Evolutionary conservation across 2,113 vertebrate species (phyloP).

Genomic region (Morphnarchus princeps): DNA sequence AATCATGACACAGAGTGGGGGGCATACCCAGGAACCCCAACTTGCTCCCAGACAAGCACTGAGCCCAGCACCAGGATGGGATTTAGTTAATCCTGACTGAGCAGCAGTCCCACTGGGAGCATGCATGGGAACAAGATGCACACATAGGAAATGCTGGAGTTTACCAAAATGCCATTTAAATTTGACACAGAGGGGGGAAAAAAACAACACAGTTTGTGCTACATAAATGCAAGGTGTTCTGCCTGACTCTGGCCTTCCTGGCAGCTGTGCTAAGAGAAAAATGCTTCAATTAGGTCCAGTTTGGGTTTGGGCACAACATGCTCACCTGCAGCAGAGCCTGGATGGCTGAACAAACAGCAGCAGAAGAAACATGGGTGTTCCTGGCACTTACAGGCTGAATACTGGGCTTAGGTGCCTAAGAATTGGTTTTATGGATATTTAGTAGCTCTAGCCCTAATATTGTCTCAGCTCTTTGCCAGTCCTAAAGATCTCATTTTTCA

Average conservation of each 20-base stretch:
- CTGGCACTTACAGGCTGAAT: neutral
- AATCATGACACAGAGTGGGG: neutral
- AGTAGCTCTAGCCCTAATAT: neutral
- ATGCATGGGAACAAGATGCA: fast-evolving
- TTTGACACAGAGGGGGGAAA: fast-evolving
- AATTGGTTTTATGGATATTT: neutral
- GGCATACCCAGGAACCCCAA: too few species aligned
- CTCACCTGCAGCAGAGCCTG: neutral
- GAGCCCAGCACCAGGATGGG: neutral
- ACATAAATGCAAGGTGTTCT: neutral
- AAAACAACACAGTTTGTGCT: neutral
- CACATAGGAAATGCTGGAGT: neutral
- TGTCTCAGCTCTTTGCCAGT: neutral
- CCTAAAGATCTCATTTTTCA: neutral
- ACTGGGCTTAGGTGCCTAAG: neutral
- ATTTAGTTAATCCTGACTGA: neutral
- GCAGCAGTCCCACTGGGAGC: neutral
- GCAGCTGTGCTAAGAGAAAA: neutral
- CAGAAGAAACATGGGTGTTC: neutral
- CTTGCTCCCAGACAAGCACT: fast-evolving
- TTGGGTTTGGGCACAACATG: neutral
- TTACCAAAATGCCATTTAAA: neutral
- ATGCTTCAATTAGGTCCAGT: fast-evolving
- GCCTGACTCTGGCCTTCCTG: too few species aligned
- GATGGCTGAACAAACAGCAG: neutral